Percentiles rank a stretch among this genome's conserved stretches.
Conservation (phyloP, 2,797 vertebrate species). For the Gambusia yucatana region DNA sequence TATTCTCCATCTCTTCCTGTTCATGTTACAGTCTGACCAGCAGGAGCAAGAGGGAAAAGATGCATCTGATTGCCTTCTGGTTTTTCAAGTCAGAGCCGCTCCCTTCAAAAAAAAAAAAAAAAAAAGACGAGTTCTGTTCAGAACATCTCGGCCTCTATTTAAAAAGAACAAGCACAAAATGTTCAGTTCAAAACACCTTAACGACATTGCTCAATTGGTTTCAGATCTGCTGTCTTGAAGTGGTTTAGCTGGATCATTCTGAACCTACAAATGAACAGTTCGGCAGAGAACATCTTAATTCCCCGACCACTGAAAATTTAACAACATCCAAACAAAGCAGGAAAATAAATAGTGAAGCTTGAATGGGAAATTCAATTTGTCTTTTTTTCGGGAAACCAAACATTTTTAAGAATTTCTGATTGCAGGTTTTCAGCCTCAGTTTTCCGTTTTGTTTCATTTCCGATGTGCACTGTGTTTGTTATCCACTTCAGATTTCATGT, state of each 20-base stretch:
- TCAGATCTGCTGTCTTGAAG: background rate
- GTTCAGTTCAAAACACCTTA: conserved; percentile 8
- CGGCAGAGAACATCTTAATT: background rate
- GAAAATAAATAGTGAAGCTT: background rate
- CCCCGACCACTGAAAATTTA: background rate
- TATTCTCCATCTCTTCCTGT: conserved; percentile 29
- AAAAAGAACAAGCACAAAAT: conserved; percentile 10
- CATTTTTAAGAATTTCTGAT: background rate
- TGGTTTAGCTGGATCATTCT: background rate
- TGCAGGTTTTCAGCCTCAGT: background rate
- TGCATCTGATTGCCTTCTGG: conserved; percentile 31
- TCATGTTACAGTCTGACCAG: conserved; percentile 53
- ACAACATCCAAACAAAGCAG: conserved; percentile 1
- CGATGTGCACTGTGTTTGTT: background rate
- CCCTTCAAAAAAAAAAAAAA: background rate
- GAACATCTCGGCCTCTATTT: conserved; percentile 7
- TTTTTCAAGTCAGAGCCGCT: conserved; percentile 25
- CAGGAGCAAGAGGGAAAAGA: conserved; percentile 13
- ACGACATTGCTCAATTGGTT: conserved; percentile 2
- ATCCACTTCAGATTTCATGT: background rate
- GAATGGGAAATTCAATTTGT: background rate
- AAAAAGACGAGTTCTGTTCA: conserved; percentile 1
- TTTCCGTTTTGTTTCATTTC: background rate
- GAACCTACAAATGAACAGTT: background rate
- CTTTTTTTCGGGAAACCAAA: background rate